These are phyloP conservation scores for Melipona beecheii DNA, from an alignment of 2,888 invertebrate species.

Conservation along the genomic window DNA sequence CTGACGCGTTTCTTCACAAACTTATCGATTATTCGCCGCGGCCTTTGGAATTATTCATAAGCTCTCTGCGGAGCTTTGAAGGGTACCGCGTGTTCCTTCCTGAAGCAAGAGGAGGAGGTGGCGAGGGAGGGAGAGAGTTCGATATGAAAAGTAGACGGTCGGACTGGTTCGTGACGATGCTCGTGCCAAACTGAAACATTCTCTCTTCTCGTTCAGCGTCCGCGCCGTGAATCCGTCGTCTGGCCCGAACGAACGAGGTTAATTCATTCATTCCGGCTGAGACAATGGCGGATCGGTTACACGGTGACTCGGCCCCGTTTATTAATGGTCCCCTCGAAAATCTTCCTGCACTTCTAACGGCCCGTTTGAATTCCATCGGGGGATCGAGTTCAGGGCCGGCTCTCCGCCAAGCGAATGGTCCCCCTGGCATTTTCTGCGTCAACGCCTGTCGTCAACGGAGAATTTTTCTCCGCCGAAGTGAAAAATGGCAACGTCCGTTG, in stretches of 20 bases:
- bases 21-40: slow-evolving; percentile 77
- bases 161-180: slow-evolving; percentile 65
- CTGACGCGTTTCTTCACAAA: slow-evolving; percentile 64
- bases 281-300: slow-evolving; percentile 80
- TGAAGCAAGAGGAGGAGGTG: slow-evolving; percentile 33
- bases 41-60: slow-evolving; percentile 79
- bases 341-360: slow-evolving; percentile 66
- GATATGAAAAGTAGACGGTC: slow-evolving; percentile 71
- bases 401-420: neutral
- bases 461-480: neutral
- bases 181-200: slow-evolving; percentile 53
- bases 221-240: slow-evolving; percentile 48
- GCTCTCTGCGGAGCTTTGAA: slow-evolving; percentile 66
- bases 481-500: slow-evolving; percentile 3
- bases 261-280: slow-evolving; percentile 77
- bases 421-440: neutral
- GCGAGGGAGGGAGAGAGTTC: slow-evolving; percentile 61
- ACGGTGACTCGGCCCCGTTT: slow-evolving; percentile 78
- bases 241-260: slow-evolving; percentile 69
- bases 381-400: slow-evolving; percentile 49
- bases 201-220: slow-evolving; percentile 17
- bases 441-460: neutral
- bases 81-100: slow-evolving; percentile 70
- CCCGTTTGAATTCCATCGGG: slow-evolving; percentile 52
- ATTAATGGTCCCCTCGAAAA: slow-evolving; percentile 77